These are phyloP conservation scores for Psilopsiagon aymara DNA, from an alignment of 2,113 vertebrate genomes.

Conservation along the genomic window DNA sequence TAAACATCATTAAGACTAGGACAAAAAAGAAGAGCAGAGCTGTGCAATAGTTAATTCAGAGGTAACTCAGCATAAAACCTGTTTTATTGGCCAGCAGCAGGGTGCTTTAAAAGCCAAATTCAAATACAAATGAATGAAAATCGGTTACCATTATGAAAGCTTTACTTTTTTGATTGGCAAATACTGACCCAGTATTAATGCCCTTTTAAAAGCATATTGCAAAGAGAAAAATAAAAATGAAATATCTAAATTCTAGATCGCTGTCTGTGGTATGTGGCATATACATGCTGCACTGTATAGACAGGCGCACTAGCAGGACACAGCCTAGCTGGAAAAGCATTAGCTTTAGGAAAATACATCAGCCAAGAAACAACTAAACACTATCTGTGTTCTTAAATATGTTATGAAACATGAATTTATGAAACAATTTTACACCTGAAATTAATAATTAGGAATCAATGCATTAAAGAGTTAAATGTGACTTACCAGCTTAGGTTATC, in stretches of 20 bases:
- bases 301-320: neutral
- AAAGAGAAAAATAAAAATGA: neutral
- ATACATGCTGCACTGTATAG: neutral
- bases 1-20: neutral
- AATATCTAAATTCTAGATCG: neutral
- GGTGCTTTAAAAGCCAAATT: neutral
- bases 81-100: neutral
- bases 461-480: conserved; percentile 43
- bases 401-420: neutral
- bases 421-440: neutral
- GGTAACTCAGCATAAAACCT: neutral
- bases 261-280: neutral
- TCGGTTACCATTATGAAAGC: neutral
- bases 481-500: conserved; percentile 87
- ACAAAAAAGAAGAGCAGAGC: neutral
- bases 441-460: neutral
- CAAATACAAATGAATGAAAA: neutral
- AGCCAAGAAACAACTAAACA: neutral
- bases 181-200: neutral
- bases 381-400: neutral
- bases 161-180: neutral
- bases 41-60: neutral
- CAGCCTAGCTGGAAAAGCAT: neutral
- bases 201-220: neutral
- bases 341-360: neutral